These are phyloP conservation scores for Limnephilus lunatus DNA, from an alignment of 2,888 invertebrate genomes.

Conservation along the genomic window DNA sequence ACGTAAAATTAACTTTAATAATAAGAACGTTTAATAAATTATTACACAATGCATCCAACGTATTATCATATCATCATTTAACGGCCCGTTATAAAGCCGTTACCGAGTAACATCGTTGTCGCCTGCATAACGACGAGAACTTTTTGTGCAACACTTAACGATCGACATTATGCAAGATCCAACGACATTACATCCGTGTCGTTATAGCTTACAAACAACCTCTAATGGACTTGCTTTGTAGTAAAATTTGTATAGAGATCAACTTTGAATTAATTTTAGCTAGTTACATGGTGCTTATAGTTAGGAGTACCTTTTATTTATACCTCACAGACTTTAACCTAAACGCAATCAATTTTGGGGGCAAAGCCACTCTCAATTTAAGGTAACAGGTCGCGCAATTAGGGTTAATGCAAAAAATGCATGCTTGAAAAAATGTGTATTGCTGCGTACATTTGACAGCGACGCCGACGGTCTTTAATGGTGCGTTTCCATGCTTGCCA, in stretches of 20 bases:
- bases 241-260: not conserved
- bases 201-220: not conserved
- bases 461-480: too few relatives aligned
- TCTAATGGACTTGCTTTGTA: not conserved
- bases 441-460: too few relatives aligned
- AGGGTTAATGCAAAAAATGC: too few relatives aligned
- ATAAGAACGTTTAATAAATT: not conserved
- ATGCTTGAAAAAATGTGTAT: too few relatives aligned
- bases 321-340: too few relatives aligned
- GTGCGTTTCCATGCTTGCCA: too few relatives aligned
- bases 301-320: too few relatives aligned
- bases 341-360: too few relatives aligned
- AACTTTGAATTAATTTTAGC: too few relatives aligned
- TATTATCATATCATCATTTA: not conserved
- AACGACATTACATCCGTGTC: not conserved
- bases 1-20: not conserved
- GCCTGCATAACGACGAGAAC: not conserved
- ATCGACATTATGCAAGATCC: not conserved
- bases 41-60: not conserved
- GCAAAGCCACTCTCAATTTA: too few relatives aligned
- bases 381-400: too few relatives aligned
- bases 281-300: too few relatives aligned
- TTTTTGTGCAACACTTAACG: slow-evolving; percentile 3
- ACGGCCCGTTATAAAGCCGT: not conserved
- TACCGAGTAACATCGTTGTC: not conserved